These are phyloP conservation scores for Lymantria dispar DNA, from an alignment of 2,888 invertebrate species.

Conservation along the genomic window DNA sequence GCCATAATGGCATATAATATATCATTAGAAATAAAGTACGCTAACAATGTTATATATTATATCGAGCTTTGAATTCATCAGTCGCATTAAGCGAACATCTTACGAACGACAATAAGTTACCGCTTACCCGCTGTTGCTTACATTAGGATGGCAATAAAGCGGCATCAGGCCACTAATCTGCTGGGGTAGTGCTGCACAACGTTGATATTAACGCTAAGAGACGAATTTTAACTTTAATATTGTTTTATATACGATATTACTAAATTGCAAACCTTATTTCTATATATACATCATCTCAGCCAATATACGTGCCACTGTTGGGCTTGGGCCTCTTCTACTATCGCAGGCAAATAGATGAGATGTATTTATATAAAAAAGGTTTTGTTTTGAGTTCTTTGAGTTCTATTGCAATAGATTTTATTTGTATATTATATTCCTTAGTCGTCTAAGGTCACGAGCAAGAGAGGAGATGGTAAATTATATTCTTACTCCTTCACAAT, in stretches of 20 bases:
- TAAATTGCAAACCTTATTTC: neutral
- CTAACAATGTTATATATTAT: conserved; percentile 12
- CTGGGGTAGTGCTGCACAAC: conserved; percentile 35
- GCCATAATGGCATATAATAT: too few relatives aligned
- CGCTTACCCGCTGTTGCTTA: conserved; percentile 35
- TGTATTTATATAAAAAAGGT: too few relatives aligned
- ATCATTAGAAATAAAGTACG: neutral
- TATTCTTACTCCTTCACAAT: too few relatives aligned
- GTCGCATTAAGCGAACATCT: conserved; percentile 28
- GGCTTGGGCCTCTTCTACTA: too few relatives aligned
- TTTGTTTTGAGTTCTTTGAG: too few relatives aligned
- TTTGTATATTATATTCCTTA: too few relatives aligned
- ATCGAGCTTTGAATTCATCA: conserved; percentile 18
- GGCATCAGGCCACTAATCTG: conserved; percentile 47
- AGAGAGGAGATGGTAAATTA: too few relatives aligned
- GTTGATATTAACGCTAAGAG: conserved; percentile 42
- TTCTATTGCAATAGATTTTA: too few relatives aligned
- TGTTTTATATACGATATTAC: conserved; percentile 29
- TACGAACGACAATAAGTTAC: conserved; percentile 35
- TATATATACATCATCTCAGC: too few relatives aligned
- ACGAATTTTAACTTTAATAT: conserved; percentile 37
- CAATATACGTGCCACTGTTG: too few relatives aligned
- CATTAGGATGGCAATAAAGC: conserved; percentile 47
- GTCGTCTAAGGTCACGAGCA: too few relatives aligned
- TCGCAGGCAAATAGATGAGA: too few relatives aligned